phyloP scores from a whole-genome alignment of 2,113 vertebrate genomes.

The Microtus montanus region DNA sequence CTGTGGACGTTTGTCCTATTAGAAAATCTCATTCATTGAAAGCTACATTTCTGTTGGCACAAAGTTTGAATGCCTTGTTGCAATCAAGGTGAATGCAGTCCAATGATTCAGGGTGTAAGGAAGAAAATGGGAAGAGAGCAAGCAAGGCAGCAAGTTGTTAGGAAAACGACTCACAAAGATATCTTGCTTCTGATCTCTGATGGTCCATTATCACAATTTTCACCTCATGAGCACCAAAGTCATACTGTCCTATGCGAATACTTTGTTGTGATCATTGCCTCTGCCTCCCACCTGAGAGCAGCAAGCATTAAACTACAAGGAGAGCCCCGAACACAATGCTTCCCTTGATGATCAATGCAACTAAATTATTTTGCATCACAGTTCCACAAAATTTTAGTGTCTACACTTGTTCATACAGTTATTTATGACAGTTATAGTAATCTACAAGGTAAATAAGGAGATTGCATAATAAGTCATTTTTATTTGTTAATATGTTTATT shows the following conservation, averaged over 20 bases:
- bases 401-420: not conserved
- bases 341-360: not conserved
- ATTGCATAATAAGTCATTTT: slow-evolving; percentile 43
- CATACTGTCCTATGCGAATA: not conserved
- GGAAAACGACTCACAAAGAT: not conserved
- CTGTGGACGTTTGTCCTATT: not conserved
- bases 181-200: no score
- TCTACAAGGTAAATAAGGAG: not conserved
- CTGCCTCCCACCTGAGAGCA: not conserved
- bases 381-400: not conserved
- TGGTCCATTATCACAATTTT: not conserved
- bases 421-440: slow-evolving; percentile 31
- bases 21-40: not conserved
- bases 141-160: accelerated
- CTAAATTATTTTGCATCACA: not conserved
- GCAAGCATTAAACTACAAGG: not conserved
- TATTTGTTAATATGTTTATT: slow-evolving; percentile 75
- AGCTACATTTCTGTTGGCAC: accelerated
- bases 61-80: not conserved
- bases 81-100: not conserved
- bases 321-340: not conserved
- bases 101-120: not conserved
- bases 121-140: not conserved
- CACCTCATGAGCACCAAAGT: accelerated
- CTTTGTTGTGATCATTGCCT: not conserved